Conservation (phyloP, 2,888 invertebrate genomes). For the Cataglyphis altisquamis region DNA sequence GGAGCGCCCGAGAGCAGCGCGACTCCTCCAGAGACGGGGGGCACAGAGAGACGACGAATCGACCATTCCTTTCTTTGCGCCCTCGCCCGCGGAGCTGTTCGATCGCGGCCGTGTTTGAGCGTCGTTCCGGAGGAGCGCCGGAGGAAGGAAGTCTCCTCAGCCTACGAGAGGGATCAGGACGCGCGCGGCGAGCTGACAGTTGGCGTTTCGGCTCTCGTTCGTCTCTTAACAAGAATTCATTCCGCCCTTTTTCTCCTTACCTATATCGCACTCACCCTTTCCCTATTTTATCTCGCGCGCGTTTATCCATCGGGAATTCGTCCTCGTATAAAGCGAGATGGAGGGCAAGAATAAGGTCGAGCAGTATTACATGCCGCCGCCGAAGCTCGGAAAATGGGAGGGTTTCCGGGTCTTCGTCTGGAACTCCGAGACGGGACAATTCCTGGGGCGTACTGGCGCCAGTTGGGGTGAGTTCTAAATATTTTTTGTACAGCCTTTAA, state of each 20-base stretch:
- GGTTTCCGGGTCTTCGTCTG: constrained; percentile 94
- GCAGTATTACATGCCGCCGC: constrained; percentile 93
- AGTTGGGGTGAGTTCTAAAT: constrained; percentile 95
- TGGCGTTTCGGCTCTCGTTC: not conserved
- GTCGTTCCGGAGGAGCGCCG: constrained; percentile 61
- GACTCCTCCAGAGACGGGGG: constrained; percentile 75
- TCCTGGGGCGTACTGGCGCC: constrained; percentile 95
- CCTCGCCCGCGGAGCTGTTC: constrained; percentile 82
- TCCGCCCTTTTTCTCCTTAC: not conserved
- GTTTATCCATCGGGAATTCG: not conserved
- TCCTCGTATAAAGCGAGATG: constrained; percentile 86
- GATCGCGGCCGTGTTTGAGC: constrained; percentile 73
- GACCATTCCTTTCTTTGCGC: constrained; percentile 81
- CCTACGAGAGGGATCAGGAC: constrained; percentile 9
- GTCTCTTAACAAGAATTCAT: not conserved
- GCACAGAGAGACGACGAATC: constrained; percentile 73
- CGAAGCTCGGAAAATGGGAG: constrained; percentile 94
- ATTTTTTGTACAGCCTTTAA: not conserved
- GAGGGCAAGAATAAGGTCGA: constrained; percentile 92
- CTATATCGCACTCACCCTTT: not conserved
- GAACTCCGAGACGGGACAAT: constrained; percentile 96
- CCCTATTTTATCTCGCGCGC: not conserved
- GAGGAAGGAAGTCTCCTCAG: constrained; percentile 61
- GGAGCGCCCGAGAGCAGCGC: constrained; percentile 71
- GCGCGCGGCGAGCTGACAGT: constrained; percentile 30